phyloP scores from a whole-genome alignment of 37 sponge, comb jelly and placozoan genomes.

The Bolinopsis microptera region DNA sequence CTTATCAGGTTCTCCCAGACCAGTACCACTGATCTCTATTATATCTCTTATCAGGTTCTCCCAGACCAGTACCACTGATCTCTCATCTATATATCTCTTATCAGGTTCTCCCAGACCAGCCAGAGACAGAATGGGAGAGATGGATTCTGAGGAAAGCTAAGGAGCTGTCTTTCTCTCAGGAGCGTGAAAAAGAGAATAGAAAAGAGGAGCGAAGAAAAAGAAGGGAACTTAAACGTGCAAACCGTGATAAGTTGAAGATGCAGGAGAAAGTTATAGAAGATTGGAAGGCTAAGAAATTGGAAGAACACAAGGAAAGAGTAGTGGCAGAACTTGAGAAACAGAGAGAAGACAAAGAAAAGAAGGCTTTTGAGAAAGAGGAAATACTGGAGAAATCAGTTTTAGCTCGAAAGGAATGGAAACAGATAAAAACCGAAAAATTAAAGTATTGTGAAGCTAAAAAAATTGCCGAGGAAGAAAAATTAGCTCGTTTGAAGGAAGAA shows the following conservation, averaged over 20 bases:
- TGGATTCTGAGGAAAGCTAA: constrained; percentile 42
- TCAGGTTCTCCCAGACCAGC: no score
- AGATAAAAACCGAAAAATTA: not conserved
- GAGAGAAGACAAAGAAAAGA: not conserved
- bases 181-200: not conserved
- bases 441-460: not conserved
- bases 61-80: no score
- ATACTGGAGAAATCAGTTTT: constrained; percentile 27
- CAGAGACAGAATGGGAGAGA: constrained; percentile 44
- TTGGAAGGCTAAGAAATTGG: constrained; percentile 47
- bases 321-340: not conserved
- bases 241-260: not conserved
- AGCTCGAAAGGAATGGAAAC: not conserved
- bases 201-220: constrained; percentile 5
- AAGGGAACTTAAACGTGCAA: not conserved
- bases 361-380: not conserved
- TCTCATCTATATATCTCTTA: no score
- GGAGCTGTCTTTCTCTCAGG: constrained; percentile 36
- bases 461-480: constrained; percentile 1
- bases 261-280: constrained; percentile 8
- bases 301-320: not conserved
- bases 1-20: no score
- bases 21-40: no score
- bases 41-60: no score
- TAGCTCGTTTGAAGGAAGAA: not conserved